phyloP scores from a whole-genome alignment of 2,888 invertebrate species.

The Shargacucullia verbasci region DNA sequence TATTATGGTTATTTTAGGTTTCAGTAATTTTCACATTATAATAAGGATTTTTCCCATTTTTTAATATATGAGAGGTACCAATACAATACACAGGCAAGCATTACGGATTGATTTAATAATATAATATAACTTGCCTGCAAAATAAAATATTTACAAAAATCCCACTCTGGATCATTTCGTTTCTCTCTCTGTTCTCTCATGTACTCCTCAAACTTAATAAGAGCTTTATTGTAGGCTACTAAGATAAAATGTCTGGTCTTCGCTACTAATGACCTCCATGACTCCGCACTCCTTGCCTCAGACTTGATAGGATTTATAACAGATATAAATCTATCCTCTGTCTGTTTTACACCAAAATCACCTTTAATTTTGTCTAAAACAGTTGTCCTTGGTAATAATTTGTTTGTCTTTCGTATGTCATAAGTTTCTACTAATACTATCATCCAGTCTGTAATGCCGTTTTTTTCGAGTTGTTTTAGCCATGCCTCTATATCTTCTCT shows the following conservation, averaged over 20 bases:
- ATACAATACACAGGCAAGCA: too few species aligned
- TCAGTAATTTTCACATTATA: too few species aligned
- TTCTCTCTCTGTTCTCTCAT: slow-evolving; percentile 97
- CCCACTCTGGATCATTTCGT: slow-evolving; percentile 97
- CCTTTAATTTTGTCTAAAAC: slow-evolving; percentile 98
- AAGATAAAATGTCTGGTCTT: slow-evolving; percentile 95
- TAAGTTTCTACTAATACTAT: slow-evolving; percentile 97
- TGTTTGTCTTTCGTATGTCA: slow-evolving; percentile 97
- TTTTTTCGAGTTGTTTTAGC: slow-evolving; percentile 93
- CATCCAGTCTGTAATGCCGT: slow-evolving; percentile 96
- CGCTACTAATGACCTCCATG: slow-evolving; percentile 95
- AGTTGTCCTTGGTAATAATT: slow-evolving; percentile 96
- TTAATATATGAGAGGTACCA: too few species aligned
- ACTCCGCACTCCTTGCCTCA: slow-evolving; percentile 96
- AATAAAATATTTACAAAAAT: slow-evolving; percentile 98
- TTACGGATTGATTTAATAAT: too few species aligned
- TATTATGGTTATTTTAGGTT: too few species aligned
- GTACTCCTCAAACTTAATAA: slow-evolving; percentile 96
- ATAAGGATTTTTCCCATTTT: too few species aligned
- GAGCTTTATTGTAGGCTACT: slow-evolving; percentile 95
- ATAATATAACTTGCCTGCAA: slow-evolving; percentile 91
- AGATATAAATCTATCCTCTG: slow-evolving; percentile 95
- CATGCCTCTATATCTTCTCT: slow-evolving; percentile 97
- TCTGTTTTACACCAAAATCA: slow-evolving; percentile 97
- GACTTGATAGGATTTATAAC: slow-evolving; percentile 97